phyloP scores from a whole-genome alignment of 1,140 invertebrate species.

The Araneus ventricosus region DNA sequence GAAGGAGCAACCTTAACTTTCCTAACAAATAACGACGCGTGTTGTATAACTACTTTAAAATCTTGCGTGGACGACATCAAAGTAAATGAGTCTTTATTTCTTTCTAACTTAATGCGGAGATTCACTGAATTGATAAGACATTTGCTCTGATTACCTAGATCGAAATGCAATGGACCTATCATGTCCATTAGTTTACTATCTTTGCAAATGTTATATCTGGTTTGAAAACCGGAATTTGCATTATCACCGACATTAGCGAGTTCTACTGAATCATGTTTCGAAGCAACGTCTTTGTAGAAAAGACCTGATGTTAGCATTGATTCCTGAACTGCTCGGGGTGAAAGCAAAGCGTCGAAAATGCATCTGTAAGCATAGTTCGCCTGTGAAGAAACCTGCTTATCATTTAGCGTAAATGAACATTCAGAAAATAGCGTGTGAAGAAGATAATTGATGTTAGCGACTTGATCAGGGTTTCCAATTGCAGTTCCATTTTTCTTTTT shows the following conservation, averaged over 20 bases:
- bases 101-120: conserved; percentile 26
- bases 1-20: conserved; percentile 34
- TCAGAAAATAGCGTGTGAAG: conserved; percentile 33
- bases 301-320: not conserved
- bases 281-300: not conserved
- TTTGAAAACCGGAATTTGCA: not conserved
- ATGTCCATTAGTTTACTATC: conserved; percentile 11
- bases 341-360: not conserved
- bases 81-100: conserved; percentile 12
- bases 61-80: not conserved
- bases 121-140: conserved; percentile 29
- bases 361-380: conserved; percentile 28
- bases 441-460: conserved; percentile 43
- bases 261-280: not conserved
- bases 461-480: not conserved
- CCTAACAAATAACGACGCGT: not conserved
- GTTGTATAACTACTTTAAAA: conserved; percentile 8
- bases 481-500: conserved; percentile 22
- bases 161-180: conserved; percentile 39
- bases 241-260: not conserved
- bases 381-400: conserved; percentile 52
- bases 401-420: conserved; percentile 16
- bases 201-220: not conserved
- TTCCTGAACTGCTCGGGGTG: not conserved
- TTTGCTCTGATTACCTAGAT: conserved; percentile 38